A percentile compares a stretch with the other conserved stretches of the same genome.
phyloP scores from a whole-genome alignment of 1,140 invertebrate species.

The Lordiphosa collinella region DNA sequence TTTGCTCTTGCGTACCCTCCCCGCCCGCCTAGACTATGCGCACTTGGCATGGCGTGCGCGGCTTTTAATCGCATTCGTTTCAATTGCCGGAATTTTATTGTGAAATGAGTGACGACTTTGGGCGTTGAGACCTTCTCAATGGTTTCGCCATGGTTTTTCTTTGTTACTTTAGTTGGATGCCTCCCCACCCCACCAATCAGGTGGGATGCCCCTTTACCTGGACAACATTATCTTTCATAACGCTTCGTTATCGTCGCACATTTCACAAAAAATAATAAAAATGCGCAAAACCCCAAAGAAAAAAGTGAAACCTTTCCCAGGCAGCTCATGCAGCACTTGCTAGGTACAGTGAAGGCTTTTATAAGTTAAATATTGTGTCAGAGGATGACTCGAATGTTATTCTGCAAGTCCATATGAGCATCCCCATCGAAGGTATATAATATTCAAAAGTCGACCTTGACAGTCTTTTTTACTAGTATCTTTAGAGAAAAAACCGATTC shows the following conservation, averaged over 20 bases:
- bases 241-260: slow-evolving; percentile 41
- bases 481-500: too few species aligned
- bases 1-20: slow-evolving; percentile 23
- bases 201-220: slow-evolving; percentile 7
- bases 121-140: slow-evolving; percentile 30
- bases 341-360: slow-evolving; percentile 38
- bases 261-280: slow-evolving; percentile 14
- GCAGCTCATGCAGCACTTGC: slow-evolving; percentile 11
- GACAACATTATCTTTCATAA: slow-evolving; percentile 46
- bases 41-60: slow-evolving; percentile 57
- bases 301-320: slow-evolving; percentile 64
- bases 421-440: too few species aligned
- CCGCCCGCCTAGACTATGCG: not conserved
- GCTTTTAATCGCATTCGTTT: slow-evolving; percentile 75
- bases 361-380: not conserved
- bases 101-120: slow-evolving; percentile 59
- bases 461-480: too few species aligned
- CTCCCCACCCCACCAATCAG: slow-evolving; percentile 2
- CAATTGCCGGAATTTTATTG: slow-evolving; percentile 75
- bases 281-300: slow-evolving; percentile 29
- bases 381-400: too few species aligned
- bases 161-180: not conserved
- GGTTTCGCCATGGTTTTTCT: slow-evolving; percentile 11
- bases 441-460: too few species aligned
- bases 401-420: too few species aligned